A percentile compares a stretch with the other conserved stretches of the same genome.
These are phyloP conservation scores for Sphaerodactylus townsendi DNA, from an alignment of 2,113 vertebrate genomes.

Conservation along the genomic window DNA sequence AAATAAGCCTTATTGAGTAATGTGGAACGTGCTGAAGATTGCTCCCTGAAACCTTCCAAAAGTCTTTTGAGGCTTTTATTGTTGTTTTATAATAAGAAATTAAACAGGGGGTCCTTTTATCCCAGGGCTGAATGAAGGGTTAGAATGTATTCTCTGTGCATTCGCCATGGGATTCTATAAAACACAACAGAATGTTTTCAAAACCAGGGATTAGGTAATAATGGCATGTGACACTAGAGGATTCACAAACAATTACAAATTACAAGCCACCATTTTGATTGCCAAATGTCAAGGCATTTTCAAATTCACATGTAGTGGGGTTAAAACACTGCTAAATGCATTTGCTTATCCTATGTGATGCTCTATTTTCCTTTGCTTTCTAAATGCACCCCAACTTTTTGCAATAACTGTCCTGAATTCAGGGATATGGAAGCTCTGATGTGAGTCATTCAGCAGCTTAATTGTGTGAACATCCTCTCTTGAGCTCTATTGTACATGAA, in stretches of 20 bases:
- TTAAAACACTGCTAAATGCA: background rate
- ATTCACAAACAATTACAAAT: background rate
- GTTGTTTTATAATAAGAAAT: background rate
- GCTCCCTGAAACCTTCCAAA: background rate
- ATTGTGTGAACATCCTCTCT: background rate
- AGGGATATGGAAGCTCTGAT: background rate
- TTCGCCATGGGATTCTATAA: background rate
- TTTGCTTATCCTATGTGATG: background rate
- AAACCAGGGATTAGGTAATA: background rate
- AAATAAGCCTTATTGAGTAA: too few relatives aligned
- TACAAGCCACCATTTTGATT: background rate
- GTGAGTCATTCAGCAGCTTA: background rate
- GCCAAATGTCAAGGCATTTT: background rate
- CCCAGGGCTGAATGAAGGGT: background rate
- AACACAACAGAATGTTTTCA: background rate
- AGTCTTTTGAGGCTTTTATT: background rate
- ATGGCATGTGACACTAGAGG: background rate
- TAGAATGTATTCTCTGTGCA: too few relatives aligned
- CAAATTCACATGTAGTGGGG: background rate
- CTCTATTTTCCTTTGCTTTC: background rate
- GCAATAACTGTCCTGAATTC: background rate
- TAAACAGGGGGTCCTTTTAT: background rate
- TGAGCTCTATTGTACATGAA: background rate
- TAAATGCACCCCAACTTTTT: background rate
- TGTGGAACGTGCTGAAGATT: too few relatives aligned